Evolutionary conservation across 1,140 invertebrate genomes (phyloP).

Genomic region (Pollicipes pollicipes): DNA sequence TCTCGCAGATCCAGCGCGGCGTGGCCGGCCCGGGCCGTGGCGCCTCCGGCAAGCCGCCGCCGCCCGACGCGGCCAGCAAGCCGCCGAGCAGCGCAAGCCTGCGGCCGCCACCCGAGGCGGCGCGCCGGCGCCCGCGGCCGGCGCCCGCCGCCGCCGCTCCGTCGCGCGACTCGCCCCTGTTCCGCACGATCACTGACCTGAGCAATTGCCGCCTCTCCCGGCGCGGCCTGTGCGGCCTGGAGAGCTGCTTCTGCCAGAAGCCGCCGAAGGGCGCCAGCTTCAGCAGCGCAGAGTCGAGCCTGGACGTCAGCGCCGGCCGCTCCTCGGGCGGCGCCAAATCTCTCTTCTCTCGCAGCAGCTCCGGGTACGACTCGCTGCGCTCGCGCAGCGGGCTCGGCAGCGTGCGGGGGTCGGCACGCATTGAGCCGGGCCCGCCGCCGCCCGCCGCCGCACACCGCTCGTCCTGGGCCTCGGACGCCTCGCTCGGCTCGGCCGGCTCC

Average conservation of each 20-base stretch:
- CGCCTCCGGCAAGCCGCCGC: neutral
- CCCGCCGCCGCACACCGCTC: neutral
- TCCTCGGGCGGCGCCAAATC: too few relatives aligned
- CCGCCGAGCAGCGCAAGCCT: neutral
- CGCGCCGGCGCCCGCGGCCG: too few relatives aligned
- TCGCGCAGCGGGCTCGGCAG: neutral
- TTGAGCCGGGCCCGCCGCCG: neutral
- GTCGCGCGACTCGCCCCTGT: too few relatives aligned
- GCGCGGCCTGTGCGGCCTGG: neutral
- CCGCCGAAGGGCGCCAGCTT: neutral
- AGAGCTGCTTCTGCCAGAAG: neutral
- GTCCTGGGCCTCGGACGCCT: neutral
- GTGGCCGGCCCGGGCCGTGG: too few relatives aligned
- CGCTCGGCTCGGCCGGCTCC: neutral
- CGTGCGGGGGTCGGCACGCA: neutral
- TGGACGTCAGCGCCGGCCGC: too few relatives aligned
- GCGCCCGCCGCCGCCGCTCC: too few relatives aligned
- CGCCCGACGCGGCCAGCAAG: neutral
- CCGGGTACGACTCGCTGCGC: neutral
- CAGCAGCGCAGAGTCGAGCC: neutral
- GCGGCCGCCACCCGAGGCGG: too few relatives aligned
- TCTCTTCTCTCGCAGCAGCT: neutral
- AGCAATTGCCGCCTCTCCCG: too few relatives aligned
- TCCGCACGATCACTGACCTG: too few relatives aligned
- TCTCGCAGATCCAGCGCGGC: neutral